Evolutionary conservation across 2,797 vertebrate species (phyloP).

Genomic region (Lepidocolaptes lacrymiger): DNA sequence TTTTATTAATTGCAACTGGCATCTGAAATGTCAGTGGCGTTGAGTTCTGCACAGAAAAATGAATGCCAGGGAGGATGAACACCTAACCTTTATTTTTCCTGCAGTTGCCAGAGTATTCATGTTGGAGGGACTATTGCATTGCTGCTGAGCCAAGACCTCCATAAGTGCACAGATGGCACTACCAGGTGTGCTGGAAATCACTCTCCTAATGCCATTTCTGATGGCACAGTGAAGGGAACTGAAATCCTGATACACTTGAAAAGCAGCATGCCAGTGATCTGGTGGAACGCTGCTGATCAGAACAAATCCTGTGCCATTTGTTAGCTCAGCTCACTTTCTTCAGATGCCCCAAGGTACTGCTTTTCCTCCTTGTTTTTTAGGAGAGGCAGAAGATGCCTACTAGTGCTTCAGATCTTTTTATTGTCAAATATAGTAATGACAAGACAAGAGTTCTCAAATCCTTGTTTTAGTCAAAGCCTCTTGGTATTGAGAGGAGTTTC

Average conservation of each 20-base stretch:
- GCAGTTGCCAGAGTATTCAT: constrained; percentile 79
- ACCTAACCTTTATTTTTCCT: not conserved
- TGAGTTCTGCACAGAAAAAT: not conserved
- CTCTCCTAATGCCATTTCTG: not conserved
- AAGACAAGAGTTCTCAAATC: not conserved
- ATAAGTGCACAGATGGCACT: constrained; percentile 68
- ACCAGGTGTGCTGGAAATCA: not conserved
- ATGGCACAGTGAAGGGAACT: not conserved
- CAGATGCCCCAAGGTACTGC: not conserved
- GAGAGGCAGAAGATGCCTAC: not conserved
- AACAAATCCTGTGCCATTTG: not conserved
- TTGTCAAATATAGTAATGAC: not conserved
- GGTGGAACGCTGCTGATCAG: not conserved
- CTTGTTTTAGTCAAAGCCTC: not conserved
- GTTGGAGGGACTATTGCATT: constrained; percentile 82
- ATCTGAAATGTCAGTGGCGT: not conserved
- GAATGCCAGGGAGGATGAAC: not conserved
- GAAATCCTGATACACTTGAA: not conserved
- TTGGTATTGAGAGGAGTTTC: not conserved
- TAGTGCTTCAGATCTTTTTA: not conserved
- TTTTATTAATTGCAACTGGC: not conserved
- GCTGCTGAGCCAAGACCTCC: constrained; percentile 85
- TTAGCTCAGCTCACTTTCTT: not conserved
- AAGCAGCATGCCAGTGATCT: not conserved
- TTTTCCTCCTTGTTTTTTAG: not conserved